Base-by-base conservation (phyloP, 2,113 vertebrate genomes). In the Lutjanus erythropterus region DNA sequence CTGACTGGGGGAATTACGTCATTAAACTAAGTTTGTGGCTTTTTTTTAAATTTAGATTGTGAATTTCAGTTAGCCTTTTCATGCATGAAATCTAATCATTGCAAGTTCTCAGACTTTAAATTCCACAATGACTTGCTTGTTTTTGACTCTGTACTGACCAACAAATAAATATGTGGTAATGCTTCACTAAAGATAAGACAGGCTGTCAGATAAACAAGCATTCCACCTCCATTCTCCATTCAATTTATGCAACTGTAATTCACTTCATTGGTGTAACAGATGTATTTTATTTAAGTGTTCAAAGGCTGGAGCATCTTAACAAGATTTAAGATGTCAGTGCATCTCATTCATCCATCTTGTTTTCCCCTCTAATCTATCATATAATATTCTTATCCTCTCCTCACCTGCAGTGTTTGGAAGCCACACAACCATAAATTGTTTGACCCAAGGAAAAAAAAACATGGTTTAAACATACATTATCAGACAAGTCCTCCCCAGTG, bases 241-340 rank as follows among this genome's bases (percentile, higher is more conserved):
- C 19, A 70, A 39, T 83, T 76, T 75, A 49, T 50, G 35, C 53
- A 6, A 39, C 70, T 33, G 31, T 71, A 65, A 84, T 71, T 88
- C 71, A 78, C 53, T 84, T 78, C 42, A 68, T 31, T 60, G 33
- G 44, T 50, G 50, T 83, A 47, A 60, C 73, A 59, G 37, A 81
- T 80, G 39, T 29, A 60, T 65, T 81, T 84, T 75, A 73, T 72
- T 25, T 0, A 58, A 25, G 71, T 67, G 44, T 37, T 76, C 18
- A 52, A 81, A 72, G 6, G 44, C 69, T 49, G 15, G 42, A 81
- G 50, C 19, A 37, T 70, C 60, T 75, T 44, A 84, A 62, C 50
- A 77, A 64, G 74, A 76, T 80, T 78, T 73, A 58, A 74, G 52
- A 78, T 70, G 39, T 65, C 61, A 62, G 60, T 66, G 46, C 33